Evolutionary conservation across 2,888 invertebrate genomes (phyloP).

Genomic region (Anthrax anthrax): DNA sequence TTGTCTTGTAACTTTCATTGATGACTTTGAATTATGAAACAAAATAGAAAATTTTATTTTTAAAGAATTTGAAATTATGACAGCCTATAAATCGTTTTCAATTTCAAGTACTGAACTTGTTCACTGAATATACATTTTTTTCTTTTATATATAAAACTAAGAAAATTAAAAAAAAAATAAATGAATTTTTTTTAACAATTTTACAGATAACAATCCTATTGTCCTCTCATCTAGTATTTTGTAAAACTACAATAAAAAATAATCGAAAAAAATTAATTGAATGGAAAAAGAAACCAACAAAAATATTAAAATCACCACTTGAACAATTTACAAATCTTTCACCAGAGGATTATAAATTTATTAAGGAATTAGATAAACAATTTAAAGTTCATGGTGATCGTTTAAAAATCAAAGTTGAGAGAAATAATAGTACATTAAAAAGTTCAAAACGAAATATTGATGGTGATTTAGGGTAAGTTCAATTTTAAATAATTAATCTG

Average conservation of each 20-base stretch:
- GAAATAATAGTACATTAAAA: slow-evolving; percentile 25
- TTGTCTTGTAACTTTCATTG: no score
- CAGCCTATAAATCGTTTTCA: no score
- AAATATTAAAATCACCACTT: slow-evolving; percentile 20
- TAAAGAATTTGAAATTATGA: no score
- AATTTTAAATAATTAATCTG: slow-evolving; percentile 9
- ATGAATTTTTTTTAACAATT: background rate
- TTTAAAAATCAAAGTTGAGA: slow-evolving; percentile 31
- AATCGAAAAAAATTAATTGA: slow-evolving; percentile 29
- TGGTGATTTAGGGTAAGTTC: slow-evolving; percentile 54
- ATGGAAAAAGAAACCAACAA: slow-evolving; percentile 23
- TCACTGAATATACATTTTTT: no score
- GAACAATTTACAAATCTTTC: slow-evolving; percentile 27
- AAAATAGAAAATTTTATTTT: no score
- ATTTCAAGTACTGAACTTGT: no score
- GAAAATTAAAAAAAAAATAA: background rate
- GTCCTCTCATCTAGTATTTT: background rate
- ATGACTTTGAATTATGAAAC: no score
- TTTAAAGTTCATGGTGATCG: slow-evolving; percentile 31
- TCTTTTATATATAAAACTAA: no score
- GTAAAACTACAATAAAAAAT: slow-evolving; percentile 13
- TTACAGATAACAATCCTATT: background rate
- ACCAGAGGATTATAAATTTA: slow-evolving; percentile 29
- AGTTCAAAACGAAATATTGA: slow-evolving; percentile 54
- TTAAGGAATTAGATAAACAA: slow-evolving; percentile 33